A percentile compares a stretch with the other conserved stretches of the same genome.
phyloP scores from a whole-genome alignment of 2,888 invertebrate genomes.

The Limenitis camilla region DNA sequence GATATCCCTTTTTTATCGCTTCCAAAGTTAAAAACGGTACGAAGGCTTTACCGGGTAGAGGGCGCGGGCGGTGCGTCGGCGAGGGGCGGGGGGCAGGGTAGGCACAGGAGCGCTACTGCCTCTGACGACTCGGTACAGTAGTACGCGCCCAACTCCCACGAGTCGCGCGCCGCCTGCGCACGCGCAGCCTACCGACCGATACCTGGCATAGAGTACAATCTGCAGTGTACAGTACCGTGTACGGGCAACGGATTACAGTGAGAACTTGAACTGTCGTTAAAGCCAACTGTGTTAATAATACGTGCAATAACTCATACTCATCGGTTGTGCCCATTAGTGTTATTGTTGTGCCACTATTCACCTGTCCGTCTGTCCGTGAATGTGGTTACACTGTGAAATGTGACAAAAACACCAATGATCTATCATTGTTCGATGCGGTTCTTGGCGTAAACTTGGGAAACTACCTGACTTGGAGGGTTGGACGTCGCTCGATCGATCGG shows the following conservation, averaged over 20 bases:
- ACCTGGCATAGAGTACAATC: slow-evolving; percentile 31
- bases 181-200: slow-evolving; percentile 50
- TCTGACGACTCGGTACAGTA: slow-evolving; percentile 57
- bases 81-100: slow-evolving; percentile 36
- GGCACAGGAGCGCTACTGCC: slow-evolving; percentile 71
- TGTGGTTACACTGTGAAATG: slow-evolving; percentile 51
- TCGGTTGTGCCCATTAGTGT: slow-evolving; percentile 57
- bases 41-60: slow-evolving; percentile 50
- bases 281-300: not conserved
- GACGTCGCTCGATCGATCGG: slow-evolving; percentile 55
- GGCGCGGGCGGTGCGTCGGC: slow-evolving; percentile 30
- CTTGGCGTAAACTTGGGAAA: slow-evolving; percentile 63
- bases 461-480: slow-evolving; percentile 64
- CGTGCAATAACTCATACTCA: slow-evolving; percentile 35
- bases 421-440: slow-evolving; percentile 48
- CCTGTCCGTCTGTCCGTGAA: slow-evolving; percentile 31
- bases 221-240: slow-evolving; percentile 30
- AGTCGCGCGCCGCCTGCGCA: slow-evolving; percentile 61
- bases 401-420: slow-evolving; percentile 71
- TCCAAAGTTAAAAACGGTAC: slow-evolving; percentile 58
- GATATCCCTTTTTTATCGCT: slow-evolving; percentile 70
- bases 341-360: slow-evolving; percentile 58
- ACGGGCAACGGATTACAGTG: slow-evolving; percentile 62
- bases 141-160: slow-evolving; percentile 67
- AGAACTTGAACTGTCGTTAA: slow-evolving; percentile 30